Percentiles rank a stretch among this genome's conserved stretches.
phyloP scores from a whole-genome alignment of 2,113 vertebrate genomes.

The Ibidorhyncha struthersii region DNA sequence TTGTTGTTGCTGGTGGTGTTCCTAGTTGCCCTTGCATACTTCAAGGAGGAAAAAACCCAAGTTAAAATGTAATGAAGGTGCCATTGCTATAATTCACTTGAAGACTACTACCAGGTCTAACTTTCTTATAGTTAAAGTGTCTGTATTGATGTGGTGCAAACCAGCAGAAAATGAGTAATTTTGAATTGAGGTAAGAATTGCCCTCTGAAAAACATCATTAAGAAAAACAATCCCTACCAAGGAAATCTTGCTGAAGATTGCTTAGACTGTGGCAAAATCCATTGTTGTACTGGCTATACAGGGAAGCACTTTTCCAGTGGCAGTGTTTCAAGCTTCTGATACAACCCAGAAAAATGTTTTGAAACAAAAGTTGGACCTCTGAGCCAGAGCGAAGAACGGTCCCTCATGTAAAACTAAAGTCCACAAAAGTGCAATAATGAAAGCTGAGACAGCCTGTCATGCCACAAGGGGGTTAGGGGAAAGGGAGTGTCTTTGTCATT shows the following conservation, averaged over 20 bases:
- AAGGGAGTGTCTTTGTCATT: background rate
- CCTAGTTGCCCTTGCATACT: background rate
- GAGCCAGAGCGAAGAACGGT: background rate
- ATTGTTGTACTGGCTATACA: background rate
- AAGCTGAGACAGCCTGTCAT: background rate
- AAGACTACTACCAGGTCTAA: background rate
- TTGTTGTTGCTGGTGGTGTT: background rate
- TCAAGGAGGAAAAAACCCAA: background rate
- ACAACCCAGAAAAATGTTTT: background rate
- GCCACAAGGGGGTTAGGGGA: background rate
- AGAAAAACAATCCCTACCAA: background rate
- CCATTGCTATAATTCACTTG: background rate
- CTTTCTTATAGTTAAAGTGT: background rate
- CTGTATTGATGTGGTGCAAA: background rate
- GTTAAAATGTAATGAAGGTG: background rate
- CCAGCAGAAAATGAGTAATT: background rate
- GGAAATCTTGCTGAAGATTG: background rate
- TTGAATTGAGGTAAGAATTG: background rate
- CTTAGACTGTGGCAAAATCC: background rate
- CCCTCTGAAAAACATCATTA: background rate
- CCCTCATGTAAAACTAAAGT: background rate
- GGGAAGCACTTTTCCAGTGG: background rate
- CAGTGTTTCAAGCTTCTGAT: background rate
- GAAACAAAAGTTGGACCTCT: background rate
- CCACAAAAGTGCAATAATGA: background rate